Base-by-base conservation (phyloP, 2,113 vertebrate genomes). In the Tyrannus savana region DNA sequence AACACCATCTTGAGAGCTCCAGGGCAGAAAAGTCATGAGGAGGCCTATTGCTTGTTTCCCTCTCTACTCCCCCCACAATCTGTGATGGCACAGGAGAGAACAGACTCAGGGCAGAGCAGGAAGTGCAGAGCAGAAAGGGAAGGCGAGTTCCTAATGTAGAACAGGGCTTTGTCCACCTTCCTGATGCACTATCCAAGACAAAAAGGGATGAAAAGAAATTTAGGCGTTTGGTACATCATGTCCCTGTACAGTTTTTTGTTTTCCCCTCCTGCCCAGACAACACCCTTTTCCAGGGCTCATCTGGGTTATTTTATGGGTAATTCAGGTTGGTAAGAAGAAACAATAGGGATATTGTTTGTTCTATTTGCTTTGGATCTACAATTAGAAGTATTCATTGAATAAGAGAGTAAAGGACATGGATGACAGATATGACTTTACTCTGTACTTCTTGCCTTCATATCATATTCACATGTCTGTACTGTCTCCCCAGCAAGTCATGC, bases 81-180 rank as follows among this genome's bases (percentile, higher is more conserved):
- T 58, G 17, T 1, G 53, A 28, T 17, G 15, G 12, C n/a, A 75
- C 7, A 28, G 30, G 21, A 66, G 13, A 7, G 5, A 28, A 71
- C 6, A 2, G 0, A 64, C 19, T 46, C 22, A 46, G 46, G 14
- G 33, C 15, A 39, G 27, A 77, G 17, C 14, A 19, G 15, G 3
- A 3, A 50, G 3, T 7, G 39, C 12, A 30, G 15, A 44, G n/a
- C 7, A 62, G 23, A 39, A 88, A 74, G 22, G 12, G 3, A 24
- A 0, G 6, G 0, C 0, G 1, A 46, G 6, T 9, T 55, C 1
- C 2, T 47, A 30, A 56, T 15, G 19, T 5, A 4, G 1, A 60
- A n/a, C 5, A 33, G 24, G 14, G 10, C 9, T 81, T 69, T 73
- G 15, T 7, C 4, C 7, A 23, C 8, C 4, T 6, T 19, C 1